Evolutionary conservation across 30 jellyfish, hydroid and myxozoan genomes (phyloP), one percentile per base, ranked within the genome.

Genomic region (Sanderia malayensis): DNA sequence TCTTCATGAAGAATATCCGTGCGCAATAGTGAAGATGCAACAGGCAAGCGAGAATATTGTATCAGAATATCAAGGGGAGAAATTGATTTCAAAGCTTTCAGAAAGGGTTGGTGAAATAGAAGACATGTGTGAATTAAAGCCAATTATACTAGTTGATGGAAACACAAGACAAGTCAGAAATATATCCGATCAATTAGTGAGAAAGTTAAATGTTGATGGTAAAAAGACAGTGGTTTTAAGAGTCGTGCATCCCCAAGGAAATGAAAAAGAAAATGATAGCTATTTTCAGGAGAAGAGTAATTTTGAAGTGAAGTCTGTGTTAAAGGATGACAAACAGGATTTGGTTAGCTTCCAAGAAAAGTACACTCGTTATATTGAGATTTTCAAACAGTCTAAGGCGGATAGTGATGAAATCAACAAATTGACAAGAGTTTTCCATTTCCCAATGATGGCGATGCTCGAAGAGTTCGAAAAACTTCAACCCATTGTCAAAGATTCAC

Each of bases 371-470:
- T 64, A 77, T 44, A 17, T 68, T 13, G 13, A 20, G 26, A 22
- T 30, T 29, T 77, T 77, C 34, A 65, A 70, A 52, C 20, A 29
- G 3, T 8, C 61, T 29, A 7, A 65, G 17, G 32, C 30, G 13
- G 13, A 13, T 4, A 8, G 30, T 19, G 19, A 61, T 3, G 61
- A 6, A 4, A 18, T 6, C 11, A 63, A 27, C 13, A 17, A 53
- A 26, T 22, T 53, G 17, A 32, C 33, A 13, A 20, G 68, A 41
- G 89, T 77, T 15, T 77, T 62, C 55, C 89, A 77, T 53, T 77
- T 62, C 34, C 89, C 89, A 32, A 61, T 77, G 89, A 63, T 77
- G 89, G 89, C 70, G 21, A 63, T 77, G 89, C 66, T 77, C 45
- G 81, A 62, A 1, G 81, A 77, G 4, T 77, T 77, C 47, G 37